phyloP scores from a whole-genome alignment of 2,113 vertebrate genomes.

The Alligator sinensis region DNA sequence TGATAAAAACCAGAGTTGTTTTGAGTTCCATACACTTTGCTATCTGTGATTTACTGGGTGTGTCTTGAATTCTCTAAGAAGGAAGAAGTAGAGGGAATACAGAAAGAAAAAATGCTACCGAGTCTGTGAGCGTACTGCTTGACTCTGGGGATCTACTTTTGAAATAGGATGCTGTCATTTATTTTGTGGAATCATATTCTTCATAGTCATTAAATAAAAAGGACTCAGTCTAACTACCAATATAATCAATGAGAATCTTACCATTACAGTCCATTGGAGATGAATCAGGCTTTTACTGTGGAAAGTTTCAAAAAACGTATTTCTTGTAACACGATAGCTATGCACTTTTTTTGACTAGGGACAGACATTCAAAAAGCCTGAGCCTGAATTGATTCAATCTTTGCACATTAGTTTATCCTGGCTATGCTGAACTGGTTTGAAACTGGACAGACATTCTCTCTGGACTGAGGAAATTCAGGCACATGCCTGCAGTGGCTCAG shows the following conservation, averaged over 20 bases:
- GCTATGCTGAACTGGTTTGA: too few relatives aligned
- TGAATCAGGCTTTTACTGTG: not conserved
- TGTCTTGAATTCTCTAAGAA: not conserved
- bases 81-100: not conserved
- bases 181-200: not conserved
- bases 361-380: too few relatives aligned
- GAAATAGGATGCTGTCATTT: not conserved
- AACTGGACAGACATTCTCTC: too few relatives aligned
- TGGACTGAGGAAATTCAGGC: too few relatives aligned
- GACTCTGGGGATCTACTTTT: not conserved
- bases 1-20: constrained; percentile 45
- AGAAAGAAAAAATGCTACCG: not conserved
- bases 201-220: rapidly evolving
- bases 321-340: not conserved
- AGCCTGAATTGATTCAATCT: too few relatives aligned
- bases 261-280: not conserved
- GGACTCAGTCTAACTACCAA: not conserved
- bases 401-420: too few relatives aligned
- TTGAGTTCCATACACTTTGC: constrained; percentile 64
- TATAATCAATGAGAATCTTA: not conserved
- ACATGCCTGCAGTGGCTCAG: too few relatives aligned
- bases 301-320: not conserved
- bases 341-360: too few relatives aligned
- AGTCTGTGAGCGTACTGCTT: rapidly evolving
- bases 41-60: constrained; percentile 53